Base-by-base conservation (phyloP, 1,140 invertebrate species). In the Carposina sasakii region DNA sequence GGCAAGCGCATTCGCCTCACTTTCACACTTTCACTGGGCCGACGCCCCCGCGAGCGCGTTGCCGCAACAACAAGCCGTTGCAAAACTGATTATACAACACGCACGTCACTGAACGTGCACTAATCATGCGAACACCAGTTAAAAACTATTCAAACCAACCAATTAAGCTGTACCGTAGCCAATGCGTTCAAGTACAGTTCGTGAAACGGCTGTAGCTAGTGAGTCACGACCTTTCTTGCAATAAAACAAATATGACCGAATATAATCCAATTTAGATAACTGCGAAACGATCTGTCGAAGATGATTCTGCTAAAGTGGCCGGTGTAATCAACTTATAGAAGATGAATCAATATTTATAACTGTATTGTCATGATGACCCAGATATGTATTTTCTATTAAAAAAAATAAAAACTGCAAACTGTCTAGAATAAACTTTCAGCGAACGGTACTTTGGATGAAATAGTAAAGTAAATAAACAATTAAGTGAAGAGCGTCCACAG, bases 21-120 rank as follows among this genome's bases (percentile, higher is more conserved):
- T 81, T 81, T 81, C 77, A 76, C 75, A 81, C 77, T 81, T 81
- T 81, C 77, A 76, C 77, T 78, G 61, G 75, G 69, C 60, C 75
- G 73, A 70, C 75, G 76, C 65, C 71, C 68, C 61, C 63, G 58
- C 52, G 36, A 55, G 60, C 57, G 50, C 57, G 60, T 63, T 50
- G n/a, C n/a, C 61, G 62, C 50, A 55, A 57, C 57, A 59, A 21
- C 16, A 53, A 50, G n/a, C n/a, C 62, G 60, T 76, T 76, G 72
- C 72, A 71, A 81, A 75, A 75, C 62, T 67, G 68, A 76, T 79
- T 79, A 79, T 70, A 64, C 63, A 77, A 75, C 67, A 69, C 60
- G 62, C 45, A 16, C 49, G 34, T 34, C 51, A 20, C 1, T 9
- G 22, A 17, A 39, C 24, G 24, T 39, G 33, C 23, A 34, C 10